phyloP scores from a whole-genome alignment of 2,797 vertebrate species.

The Catostomus latipinnis region DNA sequence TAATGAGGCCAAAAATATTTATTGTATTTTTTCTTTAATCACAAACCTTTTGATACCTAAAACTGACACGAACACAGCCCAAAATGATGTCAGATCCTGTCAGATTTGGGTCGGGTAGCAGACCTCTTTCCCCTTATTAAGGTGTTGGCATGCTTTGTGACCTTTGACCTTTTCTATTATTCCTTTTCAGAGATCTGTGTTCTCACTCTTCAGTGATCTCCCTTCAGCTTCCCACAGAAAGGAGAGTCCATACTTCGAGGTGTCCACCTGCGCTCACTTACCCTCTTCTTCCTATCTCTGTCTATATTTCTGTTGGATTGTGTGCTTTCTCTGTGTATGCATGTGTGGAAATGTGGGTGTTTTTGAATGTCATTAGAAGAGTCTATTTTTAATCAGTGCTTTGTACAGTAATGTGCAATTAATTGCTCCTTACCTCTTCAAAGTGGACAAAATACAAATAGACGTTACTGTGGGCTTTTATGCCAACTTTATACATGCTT shows the following conservation, averaged over 20 bases:
- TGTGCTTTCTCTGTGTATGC: conserved; percentile 46
- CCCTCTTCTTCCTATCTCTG: conserved; percentile 7
- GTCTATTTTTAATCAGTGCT: conserved; percentile 34
- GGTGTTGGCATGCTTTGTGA: conserved; percentile 25
- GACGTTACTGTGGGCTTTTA: conserved; percentile 21
- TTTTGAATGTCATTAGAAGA: conserved; percentile 35
- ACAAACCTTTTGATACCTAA: not conserved
- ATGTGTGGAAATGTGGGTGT: conserved; percentile 31
- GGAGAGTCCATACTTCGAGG: not conserved
- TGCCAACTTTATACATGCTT: conserved; percentile 2
- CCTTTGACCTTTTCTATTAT: conserved; percentile 41
- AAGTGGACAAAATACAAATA: conserved; percentile 31
- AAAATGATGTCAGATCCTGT: not conserved
- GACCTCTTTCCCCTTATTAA: not conserved
- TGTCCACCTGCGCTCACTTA: conserved; percentile 14
- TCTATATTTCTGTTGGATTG: conserved; percentile 29
- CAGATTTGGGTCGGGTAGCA: not conserved
- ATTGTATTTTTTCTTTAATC: no score
- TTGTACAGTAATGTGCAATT: conserved; percentile 37
- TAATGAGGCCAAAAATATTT: no score
- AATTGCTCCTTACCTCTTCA: conserved; percentile 35
- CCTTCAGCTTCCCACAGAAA: conserved; percentile 25
- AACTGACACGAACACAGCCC: not conserved
- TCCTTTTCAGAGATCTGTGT: conserved; percentile 50
- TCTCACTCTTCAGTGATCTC: conserved; percentile 43